Evolutionary conservation across 2,888 invertebrate genomes (phyloP).

Genomic region (Automeris io): DNA sequence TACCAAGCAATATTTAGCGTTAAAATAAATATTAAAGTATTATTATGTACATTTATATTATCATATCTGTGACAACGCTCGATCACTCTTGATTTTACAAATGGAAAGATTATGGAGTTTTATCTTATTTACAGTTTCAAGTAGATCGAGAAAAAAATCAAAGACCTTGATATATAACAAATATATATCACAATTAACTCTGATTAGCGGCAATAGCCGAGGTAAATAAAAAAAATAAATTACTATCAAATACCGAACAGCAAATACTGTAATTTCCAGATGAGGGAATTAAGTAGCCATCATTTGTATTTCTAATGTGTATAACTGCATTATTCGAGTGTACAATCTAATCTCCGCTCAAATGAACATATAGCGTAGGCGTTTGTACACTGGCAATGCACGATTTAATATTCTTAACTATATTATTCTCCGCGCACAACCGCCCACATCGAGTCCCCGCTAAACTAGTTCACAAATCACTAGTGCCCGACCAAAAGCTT

Average conservation of each 20-base stretch:
- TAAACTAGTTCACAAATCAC: slow-evolving; percentile 31
- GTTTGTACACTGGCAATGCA: slow-evolving; percentile 53
- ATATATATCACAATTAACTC: slow-evolving; percentile 66
- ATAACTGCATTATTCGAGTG: slow-evolving; percentile 62
- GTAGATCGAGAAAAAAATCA: slow-evolving; percentile 50
- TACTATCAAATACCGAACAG: slow-evolving; percentile 40
- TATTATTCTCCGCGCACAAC: slow-evolving; percentile 5
- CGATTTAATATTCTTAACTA: slow-evolving; percentile 41
- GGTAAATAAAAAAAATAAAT: slow-evolving; percentile 48
- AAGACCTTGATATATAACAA: slow-evolving; percentile 68
- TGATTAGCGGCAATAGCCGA: slow-evolving; percentile 65
- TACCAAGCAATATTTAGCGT: slow-evolving; percentile 28
- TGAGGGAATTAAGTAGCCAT: slow-evolving; percentile 52
- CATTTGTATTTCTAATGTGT: slow-evolving; percentile 43
- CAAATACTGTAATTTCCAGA: slow-evolving; percentile 50
- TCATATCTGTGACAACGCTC: slow-evolving; percentile 30
- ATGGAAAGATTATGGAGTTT: slow-evolving; percentile 52
- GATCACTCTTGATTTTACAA: slow-evolving; percentile 42
- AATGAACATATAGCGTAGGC: slow-evolving; percentile 69
- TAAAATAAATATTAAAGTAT: slow-evolving; percentile 47
- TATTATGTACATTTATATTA: slow-evolving; percentile 36
- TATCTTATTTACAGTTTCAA: slow-evolving; percentile 72
- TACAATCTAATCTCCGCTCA: slow-evolving; percentile 62
- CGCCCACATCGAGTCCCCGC: slow-evolving; percentile 21
- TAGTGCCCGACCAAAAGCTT: too few relatives aligned